phyloP scores from a whole-genome alignment of 2,888 invertebrate species.

The Myopa testacea region DNA sequence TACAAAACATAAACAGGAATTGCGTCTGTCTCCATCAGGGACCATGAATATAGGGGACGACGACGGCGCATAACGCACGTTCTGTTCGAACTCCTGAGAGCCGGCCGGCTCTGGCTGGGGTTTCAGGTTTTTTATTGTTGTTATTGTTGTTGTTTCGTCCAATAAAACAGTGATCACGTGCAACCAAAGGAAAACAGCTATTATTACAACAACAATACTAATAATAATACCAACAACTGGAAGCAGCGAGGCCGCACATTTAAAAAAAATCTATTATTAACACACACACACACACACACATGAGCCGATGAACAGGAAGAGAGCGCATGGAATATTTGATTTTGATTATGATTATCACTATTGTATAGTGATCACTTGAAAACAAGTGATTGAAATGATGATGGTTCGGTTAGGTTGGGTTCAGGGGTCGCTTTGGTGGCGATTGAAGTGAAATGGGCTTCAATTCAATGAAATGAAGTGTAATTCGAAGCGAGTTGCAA shows the following conservation, averaged over 20 bases:
- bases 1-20: no score
- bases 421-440: no score
- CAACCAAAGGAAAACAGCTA: conserved; percentile 39
- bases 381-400: no score
- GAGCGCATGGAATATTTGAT: conserved; percentile 51
- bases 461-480: neutral
- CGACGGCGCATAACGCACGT: conserved; percentile 5
- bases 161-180: conserved; percentile 35
- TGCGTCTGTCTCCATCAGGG: neutral
- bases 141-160: neutral
- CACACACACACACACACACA: neutral
- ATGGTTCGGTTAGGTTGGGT: no score
- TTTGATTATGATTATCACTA: conserved; percentile 40
- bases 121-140: neutral
- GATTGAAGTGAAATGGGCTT: neutral
- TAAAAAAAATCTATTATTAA: neutral
- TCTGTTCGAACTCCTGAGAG: neutral
- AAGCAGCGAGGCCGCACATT: neutral
- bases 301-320: conserved; percentile 49
- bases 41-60: conserved; percentile 1
- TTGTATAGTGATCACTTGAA: neutral
- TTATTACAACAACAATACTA: conserved; percentile 29
- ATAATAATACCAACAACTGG: neutral
- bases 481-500: conserved; percentile 24
- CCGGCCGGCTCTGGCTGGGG: neutral